Evolutionary conservation across 2,113 vertebrate species (phyloP), one percentile per base, ranked within the genome.

Genomic region (Tympanuchus pallidicinctus): DNA sequence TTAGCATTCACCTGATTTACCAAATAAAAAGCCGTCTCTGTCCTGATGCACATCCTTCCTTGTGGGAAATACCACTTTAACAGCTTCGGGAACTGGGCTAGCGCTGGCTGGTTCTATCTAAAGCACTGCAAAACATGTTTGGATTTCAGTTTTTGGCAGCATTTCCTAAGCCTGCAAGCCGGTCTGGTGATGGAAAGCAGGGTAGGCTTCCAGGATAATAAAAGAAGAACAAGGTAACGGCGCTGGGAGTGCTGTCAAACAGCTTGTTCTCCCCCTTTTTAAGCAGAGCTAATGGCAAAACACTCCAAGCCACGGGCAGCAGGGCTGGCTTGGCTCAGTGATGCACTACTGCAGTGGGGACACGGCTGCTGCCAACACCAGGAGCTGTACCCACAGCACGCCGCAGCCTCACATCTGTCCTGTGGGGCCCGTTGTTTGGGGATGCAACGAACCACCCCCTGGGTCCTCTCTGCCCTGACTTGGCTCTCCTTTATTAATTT

Each of bases 401-500:
- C 5, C 27, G 32, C 5, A 21, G 8, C 6, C 32, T 34, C 25
- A 60, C 5, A 17, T 25, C 5, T 3, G 32, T 67, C 27, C 83
- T 74, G 30, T 36, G 61, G 61, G 36, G 15, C 15, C 10, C 36
- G 3, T 15, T 4, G 2, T 6, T 42, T 59, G n/a, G 34, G 32
- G 76, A 42, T 0, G 6, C 40, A 36, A 42, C 4, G 3, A 64
- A 24, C 14, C 3, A 3, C 61, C 59, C 1, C 0, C 27, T 52
- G 28, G 47, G 42, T 45, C 42, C 63, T n/a, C 10, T 7, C 2
- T 4, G 16, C 24, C 82, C 81, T 21, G 52, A 63, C 34, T 57
- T 21, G 52, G 63, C n/a, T 54, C 77, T 88, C 21, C 19, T 74
- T 91, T 90, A 90, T 70, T 89, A 90, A 83, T 65, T 96, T 82